Conservation (phyloP, 1,140 invertebrate genomes). For the Trichonephila clavata region DNA sequence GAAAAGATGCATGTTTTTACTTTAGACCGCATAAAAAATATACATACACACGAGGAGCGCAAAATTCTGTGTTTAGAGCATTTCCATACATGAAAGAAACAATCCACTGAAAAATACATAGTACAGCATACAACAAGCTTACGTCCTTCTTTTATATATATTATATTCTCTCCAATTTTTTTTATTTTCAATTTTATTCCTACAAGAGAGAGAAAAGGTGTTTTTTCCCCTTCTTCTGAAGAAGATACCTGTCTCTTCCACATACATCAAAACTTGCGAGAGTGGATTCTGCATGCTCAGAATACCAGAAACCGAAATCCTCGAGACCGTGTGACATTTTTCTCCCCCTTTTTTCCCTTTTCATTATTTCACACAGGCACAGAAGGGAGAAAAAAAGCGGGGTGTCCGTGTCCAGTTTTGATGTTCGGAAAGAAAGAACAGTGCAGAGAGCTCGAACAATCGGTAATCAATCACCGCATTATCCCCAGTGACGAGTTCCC, state of each 20-base stretch:
- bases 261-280: background rate
- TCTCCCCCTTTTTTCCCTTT: background rate
- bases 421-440: background rate
- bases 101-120: background rate
- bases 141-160: background rate
- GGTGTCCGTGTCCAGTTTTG: conserved; percentile 40
- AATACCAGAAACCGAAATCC: conserved; percentile 43
- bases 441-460: conserved; percentile 44
- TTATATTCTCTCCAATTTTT: background rate
- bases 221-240: no score
- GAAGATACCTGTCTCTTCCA: background rate
- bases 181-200: background rate
- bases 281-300: conserved; percentile 22
- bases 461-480: conserved; percentile 65
- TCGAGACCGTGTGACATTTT: no score
- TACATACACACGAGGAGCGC: background rate
- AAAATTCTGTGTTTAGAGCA: background rate
- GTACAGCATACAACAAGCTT: background rate
- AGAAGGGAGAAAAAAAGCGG: background rate
- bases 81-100: background rate
- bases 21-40: background rate
- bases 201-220: no score
- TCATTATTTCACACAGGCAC: background rate
- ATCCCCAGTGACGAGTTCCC: conserved; percentile 65
- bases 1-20: no score